Conservation (phyloP, 1,140 invertebrate genomes). For the Bacillus rossius region DNA sequence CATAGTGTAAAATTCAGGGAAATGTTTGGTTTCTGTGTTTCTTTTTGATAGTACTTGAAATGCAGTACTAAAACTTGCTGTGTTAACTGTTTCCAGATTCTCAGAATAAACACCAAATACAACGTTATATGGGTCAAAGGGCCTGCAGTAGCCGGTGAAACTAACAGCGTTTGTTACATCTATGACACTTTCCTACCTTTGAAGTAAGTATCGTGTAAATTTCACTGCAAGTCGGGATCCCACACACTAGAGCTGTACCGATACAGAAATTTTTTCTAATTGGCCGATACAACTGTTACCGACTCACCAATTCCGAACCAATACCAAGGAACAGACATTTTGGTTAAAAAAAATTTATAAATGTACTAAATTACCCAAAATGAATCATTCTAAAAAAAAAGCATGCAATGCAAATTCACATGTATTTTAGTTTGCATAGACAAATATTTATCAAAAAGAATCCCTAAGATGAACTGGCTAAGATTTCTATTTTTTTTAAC, state of each 20-base stretch:
- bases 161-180: constrained; percentile 72
- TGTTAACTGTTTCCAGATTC: too few relatives aligned
- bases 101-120: constrained; percentile 89
- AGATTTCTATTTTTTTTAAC: too few relatives aligned
- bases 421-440: too few relatives aligned
- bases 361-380: not conserved
- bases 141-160: constrained; percentile 72
- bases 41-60: too few relatives aligned
- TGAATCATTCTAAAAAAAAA: not conserved
- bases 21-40: too few relatives aligned
- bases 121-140: constrained; percentile 89
- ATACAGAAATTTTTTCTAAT: not conserved
- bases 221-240: not conserved
- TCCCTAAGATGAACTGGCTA: too few relatives aligned
- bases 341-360: not conserved
- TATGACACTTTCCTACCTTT: constrained; percentile 70
- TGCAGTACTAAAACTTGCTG: too few relatives aligned
- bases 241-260: not conserved
- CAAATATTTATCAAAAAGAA: too few relatives aligned
- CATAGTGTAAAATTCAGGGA: too few relatives aligned
- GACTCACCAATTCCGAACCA: too few relatives aligned
- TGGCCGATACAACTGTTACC: not conserved
- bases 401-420: too few relatives aligned
- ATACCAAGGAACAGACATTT: not conserved
- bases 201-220: constrained; percentile 33